These are phyloP conservation scores for Drosophila histrio DNA, from an alignment of 2,888 invertebrate genomes.

Conservation along the genomic window DNA sequence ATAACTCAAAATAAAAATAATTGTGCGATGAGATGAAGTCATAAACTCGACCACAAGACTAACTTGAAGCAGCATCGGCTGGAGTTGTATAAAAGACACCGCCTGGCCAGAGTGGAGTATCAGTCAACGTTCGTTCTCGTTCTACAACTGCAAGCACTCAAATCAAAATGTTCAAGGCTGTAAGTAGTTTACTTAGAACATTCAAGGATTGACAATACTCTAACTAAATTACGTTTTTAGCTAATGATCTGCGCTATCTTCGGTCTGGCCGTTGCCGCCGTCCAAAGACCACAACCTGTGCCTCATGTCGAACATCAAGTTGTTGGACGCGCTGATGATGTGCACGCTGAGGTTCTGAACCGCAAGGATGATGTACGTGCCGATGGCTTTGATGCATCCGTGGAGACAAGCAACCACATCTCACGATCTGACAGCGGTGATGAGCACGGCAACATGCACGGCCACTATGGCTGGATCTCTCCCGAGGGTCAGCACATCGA, in stretches of 20 bases:
- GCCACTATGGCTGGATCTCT: slow-evolving; percentile 70
- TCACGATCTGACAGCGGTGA: slow-evolving; percentile 59
- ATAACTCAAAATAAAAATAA: slow-evolving; percentile 36
- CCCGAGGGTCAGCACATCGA: slow-evolving; percentile 77
- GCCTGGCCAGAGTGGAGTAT: slow-evolving; percentile 19
- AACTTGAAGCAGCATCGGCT: neutral
- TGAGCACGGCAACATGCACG: slow-evolving; percentile 76
- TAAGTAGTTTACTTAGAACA: slow-evolving; percentile 33
- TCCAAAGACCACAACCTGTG: slow-evolving; percentile 29
- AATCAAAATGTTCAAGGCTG: slow-evolving; percentile 65
- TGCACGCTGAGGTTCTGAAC: slow-evolving; percentile 28
- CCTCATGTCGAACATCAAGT: slow-evolving; percentile 20
- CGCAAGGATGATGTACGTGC: slow-evolving; percentile 61
- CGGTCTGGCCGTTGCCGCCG: slow-evolving; percentile 57
- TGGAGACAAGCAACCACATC: slow-evolving; percentile 74
- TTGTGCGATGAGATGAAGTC: slow-evolving; percentile 12
- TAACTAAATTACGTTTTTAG: slow-evolving; percentile 26
- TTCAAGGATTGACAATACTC: neutral
- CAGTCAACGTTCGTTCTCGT: slow-evolving; percentile 50
- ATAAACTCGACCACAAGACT: slow-evolving; percentile 15
- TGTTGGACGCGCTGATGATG: slow-evolving; percentile 14
- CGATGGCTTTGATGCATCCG: slow-evolving; percentile 73
- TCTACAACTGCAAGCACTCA: slow-evolving; percentile 32
- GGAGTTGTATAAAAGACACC: slow-evolving; percentile 43
- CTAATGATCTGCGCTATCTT: slow-evolving; percentile 62